Conservation (phyloP, 2,113 vertebrate species). For the Caranx melampygus region DNA sequence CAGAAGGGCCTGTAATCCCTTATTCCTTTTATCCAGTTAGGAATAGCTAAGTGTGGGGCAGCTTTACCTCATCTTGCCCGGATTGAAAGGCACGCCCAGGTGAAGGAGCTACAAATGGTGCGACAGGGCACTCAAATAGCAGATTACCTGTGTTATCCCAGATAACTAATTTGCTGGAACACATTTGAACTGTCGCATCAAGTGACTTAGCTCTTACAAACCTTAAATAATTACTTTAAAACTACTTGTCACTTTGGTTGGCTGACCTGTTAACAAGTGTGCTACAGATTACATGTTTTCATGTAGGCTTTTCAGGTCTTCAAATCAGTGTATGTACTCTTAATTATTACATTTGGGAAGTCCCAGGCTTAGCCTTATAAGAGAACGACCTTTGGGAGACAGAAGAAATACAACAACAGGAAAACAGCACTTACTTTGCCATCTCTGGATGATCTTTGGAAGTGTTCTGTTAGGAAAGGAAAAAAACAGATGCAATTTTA, state of each 20-base stretch:
- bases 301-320: not conserved
- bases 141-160: constrained; percentile 21
- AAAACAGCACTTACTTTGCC: constrained; percentile 74
- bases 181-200: constrained; percentile 9
- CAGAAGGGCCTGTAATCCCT: constrained; percentile 63
- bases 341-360: not conserved
- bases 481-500: not conserved
- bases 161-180: constrained; percentile 25
- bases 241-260: not conserved
- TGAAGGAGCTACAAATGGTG: constrained; percentile 38
- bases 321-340: no score
- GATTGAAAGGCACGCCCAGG: constrained; percentile 57
- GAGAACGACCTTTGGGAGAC: not conserved
- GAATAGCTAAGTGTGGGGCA: constrained; percentile 62
- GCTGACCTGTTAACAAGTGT: not conserved
- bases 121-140: constrained; percentile 32
- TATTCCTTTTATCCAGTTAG: constrained; percentile 63
- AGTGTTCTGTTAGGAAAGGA: constrained; percentile 45
- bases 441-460: constrained; percentile 47
- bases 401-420: not conserved
- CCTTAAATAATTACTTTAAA: constrained; percentile 38
- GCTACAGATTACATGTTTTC: not conserved
- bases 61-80: constrained; percentile 55
- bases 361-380: not conserved
- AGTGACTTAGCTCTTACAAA: constrained; percentile 14